Base-by-base conservation (phyloP, 2,113 vertebrate genomes). In the Takifugu flavidus region DNA sequence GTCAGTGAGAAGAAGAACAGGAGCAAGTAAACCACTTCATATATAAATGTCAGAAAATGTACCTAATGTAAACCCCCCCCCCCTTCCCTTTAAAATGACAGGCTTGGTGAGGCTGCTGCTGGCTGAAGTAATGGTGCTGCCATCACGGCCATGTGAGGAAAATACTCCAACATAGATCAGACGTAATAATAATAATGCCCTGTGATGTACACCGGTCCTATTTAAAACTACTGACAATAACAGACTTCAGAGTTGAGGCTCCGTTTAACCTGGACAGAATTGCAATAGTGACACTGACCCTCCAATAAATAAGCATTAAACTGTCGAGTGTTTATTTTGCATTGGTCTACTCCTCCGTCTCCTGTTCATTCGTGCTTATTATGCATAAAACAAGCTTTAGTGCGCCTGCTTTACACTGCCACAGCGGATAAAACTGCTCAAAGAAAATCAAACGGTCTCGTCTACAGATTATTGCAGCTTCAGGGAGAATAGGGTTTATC, bases 1-100 rank as follows among this genome's bases (percentile, higher is more conserved):
- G 55, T 49, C 52, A 55, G 51, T 53, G 56, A n/a, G 25, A 13
- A 74, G 45, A 46, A 67, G 34, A 8, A 20, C 20, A 20, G 51
- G 29, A 67, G 63, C 25, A 25, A 60, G 49, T 59, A 57, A 53
- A 80, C 65, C 26, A 52, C 43, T 34, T 60, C 39, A 43, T 63
- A 57, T 69, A 75, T 70, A 78, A 39, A 79, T 57, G 65, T 56
- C 44, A 25, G 64, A 71, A 68, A 49, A 59, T 72, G 67, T 75
- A 78, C 67, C 61, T 42, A 26, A 66, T 60, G 50, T 55, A n/a
- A 59, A 25, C 31, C 13, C 20, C 20, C 20, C 20, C 1, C 20
- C 20, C 15, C n/a, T 53, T 53, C 52, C 52, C 52, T 53, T 53
- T 53, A 34, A 45, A 26, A 13, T 3, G 13, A 64, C 44, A 72